Evolutionary conservation across 2,888 invertebrate genomes (phyloP).

Genomic region (Trilocha varians): DNA sequence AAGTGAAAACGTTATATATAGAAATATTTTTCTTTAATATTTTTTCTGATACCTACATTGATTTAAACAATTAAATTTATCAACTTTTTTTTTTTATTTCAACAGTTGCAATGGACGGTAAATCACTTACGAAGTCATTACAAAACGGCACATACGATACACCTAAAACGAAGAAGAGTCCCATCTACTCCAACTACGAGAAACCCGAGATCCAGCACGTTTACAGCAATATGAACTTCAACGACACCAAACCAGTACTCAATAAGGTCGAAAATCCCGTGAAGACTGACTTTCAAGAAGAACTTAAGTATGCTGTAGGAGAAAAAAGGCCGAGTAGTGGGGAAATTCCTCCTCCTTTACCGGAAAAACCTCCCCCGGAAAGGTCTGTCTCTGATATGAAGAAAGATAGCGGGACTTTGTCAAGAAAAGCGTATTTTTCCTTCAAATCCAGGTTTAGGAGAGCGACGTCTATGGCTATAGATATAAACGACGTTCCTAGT

Average conservation of each 20-base stretch:
- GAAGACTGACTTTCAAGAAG: constrained; percentile 52
- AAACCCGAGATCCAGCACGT: constrained; percentile 35
- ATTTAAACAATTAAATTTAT: not conserved
- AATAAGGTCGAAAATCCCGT: constrained; percentile 54
- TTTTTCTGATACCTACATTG: no score
- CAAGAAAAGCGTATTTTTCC: constrained; percentile 66
- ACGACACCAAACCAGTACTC: constrained; percentile 29
- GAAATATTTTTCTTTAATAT: no score
- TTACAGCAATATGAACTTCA: constrained; percentile 51
- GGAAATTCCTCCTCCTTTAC: constrained; percentile 47
- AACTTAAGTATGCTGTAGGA: constrained; percentile 48
- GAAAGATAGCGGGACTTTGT: constrained; percentile 54
- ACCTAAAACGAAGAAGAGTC: constrained; percentile 31
- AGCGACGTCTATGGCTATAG: constrained; percentile 71
- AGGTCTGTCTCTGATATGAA: constrained; percentile 52
- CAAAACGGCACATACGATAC: constrained; percentile 43
- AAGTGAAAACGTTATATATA: no score
- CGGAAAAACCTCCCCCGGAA: constrained; percentile 41
- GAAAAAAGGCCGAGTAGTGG: constrained; percentile 50
- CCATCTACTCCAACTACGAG: constrained; percentile 56
- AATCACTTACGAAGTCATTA: constrained; percentile 42
- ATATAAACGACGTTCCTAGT: constrained; percentile 69
- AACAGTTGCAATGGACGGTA: constrained; percentile 62
- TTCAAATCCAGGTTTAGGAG: constrained; percentile 77
- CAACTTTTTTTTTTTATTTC: constrained; percentile 14